Percentiles rank a stretch among this genome's conserved stretches.
Evolutionary conservation across 1,140 invertebrate species (phyloP).

Genomic region (Plectrocnemia conspersa): DNA sequence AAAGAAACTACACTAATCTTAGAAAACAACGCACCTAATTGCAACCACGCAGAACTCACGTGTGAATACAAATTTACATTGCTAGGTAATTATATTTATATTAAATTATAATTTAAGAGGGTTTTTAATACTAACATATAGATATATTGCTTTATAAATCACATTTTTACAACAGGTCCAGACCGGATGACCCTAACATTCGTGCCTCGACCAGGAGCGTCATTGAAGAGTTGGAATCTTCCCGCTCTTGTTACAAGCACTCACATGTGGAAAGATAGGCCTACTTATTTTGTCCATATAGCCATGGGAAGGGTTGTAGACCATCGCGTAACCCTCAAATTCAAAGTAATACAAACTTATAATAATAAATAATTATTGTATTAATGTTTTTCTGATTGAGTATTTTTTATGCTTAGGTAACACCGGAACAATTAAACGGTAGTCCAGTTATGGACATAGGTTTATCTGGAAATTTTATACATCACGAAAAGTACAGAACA

Average conservation of each 20-base stretch:
- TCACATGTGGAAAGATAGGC: background rate
- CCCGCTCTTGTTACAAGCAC: background rate
- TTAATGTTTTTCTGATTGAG: background rate
- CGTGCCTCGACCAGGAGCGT: background rate
- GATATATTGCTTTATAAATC: conserved; percentile 3
- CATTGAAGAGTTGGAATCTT: conserved; percentile 2
- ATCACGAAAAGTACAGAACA: conserved; percentile 17
- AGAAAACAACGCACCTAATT: background rate
- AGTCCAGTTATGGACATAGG: conserved; percentile 18
- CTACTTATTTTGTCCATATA: conserved; percentile 4
- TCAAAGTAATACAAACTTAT: background rate
- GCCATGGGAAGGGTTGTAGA: background rate
- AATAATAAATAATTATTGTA: background rate
- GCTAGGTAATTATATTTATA: background rate
- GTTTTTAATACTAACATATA: no score
- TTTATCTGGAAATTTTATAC: conserved; percentile 19
- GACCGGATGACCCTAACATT: conserved; percentile 11
- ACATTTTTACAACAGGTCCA: conserved; percentile 1
- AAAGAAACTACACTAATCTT: background rate
- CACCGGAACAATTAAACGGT: conserved; percentile 1
- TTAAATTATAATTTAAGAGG: no score
- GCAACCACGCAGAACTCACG: background rate
- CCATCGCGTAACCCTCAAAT: background rate
- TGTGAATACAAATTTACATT: conserved; percentile 9
- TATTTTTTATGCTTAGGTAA: background rate